Percentiles rank a stretch among this genome's conserved stretches.
phyloP scores from a whole-genome alignment of 53 echinoderm and acorn worm species.

The Zoroaster sp. region DNA sequence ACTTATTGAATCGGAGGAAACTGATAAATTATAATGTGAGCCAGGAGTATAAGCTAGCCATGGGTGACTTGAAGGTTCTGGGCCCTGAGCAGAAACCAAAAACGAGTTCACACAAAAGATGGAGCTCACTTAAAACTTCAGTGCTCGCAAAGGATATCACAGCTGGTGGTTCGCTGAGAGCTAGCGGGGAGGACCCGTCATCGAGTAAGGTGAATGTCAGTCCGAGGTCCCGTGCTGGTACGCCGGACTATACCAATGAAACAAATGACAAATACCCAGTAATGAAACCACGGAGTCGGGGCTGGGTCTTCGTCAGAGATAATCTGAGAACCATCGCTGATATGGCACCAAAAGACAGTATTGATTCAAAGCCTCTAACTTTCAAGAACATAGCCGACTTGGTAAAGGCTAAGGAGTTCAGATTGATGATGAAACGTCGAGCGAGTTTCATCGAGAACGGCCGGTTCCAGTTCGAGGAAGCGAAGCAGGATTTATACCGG shows the following conservation, averaged over 20 bases:
- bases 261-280: background rate
- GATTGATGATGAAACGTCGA: conserved; percentile 82
- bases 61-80: conserved; percentile 21
- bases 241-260: background rate
- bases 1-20: conserved; percentile 14
- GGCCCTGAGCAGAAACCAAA: background rate
- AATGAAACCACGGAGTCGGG: conserved; percentile 54
- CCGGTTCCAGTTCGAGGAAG: conserved; percentile 88
- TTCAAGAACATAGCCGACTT: conserved; percentile 78
- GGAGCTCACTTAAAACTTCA: conserved; percentile 36
- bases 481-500: conserved; percentile 84
- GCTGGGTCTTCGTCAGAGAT: conserved; percentile 73
- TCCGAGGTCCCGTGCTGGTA: background rate
- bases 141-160: background rate
- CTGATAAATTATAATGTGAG: conserved; percentile 11
- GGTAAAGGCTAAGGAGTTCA: conserved; percentile 91
- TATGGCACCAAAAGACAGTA: conserved; percentile 79
- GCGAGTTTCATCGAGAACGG: conserved; percentile 94
- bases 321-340: conserved; percentile 72
- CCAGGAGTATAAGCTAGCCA: conserved; percentile 7
- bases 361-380: conserved; percentile 73
- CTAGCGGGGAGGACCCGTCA: background rate
- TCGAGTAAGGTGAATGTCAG: background rate
- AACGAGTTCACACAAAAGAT: conserved; percentile 31
- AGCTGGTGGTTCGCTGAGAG: background rate